A percentile compares a stretch with the other conserved stretches of the same genome.
These are phyloP conservation scores for Excalfactoria chinensis DNA, from an alignment of 2,113 vertebrate species.

Conservation along the genomic window DNA sequence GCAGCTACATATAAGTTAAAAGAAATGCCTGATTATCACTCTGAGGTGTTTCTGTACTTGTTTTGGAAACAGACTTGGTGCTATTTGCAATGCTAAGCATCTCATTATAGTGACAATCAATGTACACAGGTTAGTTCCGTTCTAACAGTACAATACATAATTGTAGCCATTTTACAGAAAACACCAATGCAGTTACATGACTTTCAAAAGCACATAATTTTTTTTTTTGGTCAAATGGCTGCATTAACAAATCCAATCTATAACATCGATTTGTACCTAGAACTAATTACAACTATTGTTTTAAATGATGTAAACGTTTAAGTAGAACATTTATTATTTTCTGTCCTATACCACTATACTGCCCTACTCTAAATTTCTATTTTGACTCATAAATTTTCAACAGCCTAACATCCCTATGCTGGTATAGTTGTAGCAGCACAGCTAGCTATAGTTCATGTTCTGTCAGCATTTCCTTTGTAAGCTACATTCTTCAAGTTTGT, in stretches of 20 bases:
- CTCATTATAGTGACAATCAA: neutral
- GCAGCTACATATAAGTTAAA: conserved; percentile 21
- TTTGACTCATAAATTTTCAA: conserved; percentile 65
- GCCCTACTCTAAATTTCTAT: neutral
- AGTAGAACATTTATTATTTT: neutral
- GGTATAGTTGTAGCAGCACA: conserved; percentile 59
- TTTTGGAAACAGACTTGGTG: conserved; percentile 7
- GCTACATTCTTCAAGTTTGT: conserved; percentile 79
- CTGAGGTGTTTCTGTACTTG: neutral
- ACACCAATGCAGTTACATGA: neutral
- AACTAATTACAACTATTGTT: neutral
- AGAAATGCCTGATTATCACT: neutral
- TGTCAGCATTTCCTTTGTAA: conserved; percentile 86
- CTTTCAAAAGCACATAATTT: neutral
- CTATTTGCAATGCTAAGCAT: neutral
- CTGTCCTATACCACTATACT: neutral
- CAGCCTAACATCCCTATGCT: conserved; percentile 61
- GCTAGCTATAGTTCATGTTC: conserved; percentile 79
- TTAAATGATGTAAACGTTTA: neutral
- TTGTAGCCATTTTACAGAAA: conserved; percentile 2
- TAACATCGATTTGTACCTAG: neutral
- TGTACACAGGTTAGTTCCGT: neutral
- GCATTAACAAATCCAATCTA: neutral
- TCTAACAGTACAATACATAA: neutral
- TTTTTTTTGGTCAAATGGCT: neutral